Percentiles rank a stretch among this genome's conserved stretches.
Evolutionary conservation across 1,140 invertebrate species (phyloP).

Genomic region (Monomorium pharaonis): DNA sequence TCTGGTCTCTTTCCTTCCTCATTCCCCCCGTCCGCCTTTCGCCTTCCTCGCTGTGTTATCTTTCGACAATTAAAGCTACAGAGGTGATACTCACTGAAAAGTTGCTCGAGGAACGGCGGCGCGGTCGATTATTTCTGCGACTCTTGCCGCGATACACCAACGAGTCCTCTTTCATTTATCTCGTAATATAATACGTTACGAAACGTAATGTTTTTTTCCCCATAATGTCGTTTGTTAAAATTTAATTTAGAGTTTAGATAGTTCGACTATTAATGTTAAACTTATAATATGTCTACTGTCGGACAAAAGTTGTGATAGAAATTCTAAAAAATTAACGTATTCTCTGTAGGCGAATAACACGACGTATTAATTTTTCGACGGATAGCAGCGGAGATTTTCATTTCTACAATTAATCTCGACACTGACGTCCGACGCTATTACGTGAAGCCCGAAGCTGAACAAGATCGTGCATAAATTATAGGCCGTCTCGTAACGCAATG

Average conservation of each 20-base stretch:
- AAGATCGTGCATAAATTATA: constrained; percentile 52
- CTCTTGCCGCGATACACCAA: not conserved
- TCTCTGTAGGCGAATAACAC: not conserved
- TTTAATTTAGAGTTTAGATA: not conserved
- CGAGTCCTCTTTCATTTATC: not conserved
- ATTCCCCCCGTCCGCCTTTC: constrained; percentile 10
- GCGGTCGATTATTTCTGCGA: constrained; percentile 25
- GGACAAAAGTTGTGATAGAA: not conserved
- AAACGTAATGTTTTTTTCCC: not conserved
- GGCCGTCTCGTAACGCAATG: constrained; percentile 22
- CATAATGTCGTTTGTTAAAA: not conserved
- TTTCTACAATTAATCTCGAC: constrained; percentile 21
- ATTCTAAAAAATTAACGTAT: not conserved
- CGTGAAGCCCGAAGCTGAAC: constrained; percentile 26
- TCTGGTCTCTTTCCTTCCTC: constrained; percentile 32
- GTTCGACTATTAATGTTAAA: not conserved
- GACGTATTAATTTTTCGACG: constrained; percentile 38
- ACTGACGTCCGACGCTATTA: constrained; percentile 17
- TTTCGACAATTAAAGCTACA: constrained; percentile 51
- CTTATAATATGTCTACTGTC: not conserved
- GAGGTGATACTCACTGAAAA: constrained; percentile 33
- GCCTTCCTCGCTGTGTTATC: constrained; percentile 23
- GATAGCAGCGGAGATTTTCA: constrained; percentile 26
- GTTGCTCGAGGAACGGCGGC: not conserved
- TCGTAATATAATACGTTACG: not conserved